Percentiles rank a stretch among this genome's conserved stretches.
phyloP scores from a whole-genome alignment of 2,888 invertebrate species.

The Lasioglossum villosulum region DNA sequence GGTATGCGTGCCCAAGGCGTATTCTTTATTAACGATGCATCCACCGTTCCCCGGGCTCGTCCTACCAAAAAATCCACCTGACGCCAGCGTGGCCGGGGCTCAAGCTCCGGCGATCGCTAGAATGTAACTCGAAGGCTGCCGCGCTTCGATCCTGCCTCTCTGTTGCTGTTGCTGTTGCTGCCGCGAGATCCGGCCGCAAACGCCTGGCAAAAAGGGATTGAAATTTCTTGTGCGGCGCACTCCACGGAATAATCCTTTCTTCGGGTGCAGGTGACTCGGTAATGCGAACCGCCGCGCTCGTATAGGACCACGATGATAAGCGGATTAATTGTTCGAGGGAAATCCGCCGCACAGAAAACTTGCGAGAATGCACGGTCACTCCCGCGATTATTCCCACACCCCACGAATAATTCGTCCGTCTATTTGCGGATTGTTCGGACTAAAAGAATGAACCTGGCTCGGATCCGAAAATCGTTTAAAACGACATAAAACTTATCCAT shows the following conservation, averaged over 20 bases:
- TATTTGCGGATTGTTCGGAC: not conserved
- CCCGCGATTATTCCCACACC: not conserved
- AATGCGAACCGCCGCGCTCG: constrained; percentile 1
- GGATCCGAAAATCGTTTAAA: not conserved
- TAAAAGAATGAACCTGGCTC: not conserved
- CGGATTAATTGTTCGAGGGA: constrained; percentile 15
- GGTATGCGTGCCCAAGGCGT: constrained; percentile 79
- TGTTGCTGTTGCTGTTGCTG: not conserved
- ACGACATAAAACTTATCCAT: not conserved
- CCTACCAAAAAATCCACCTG: constrained; percentile 72
- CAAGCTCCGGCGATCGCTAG: constrained; percentile 22
- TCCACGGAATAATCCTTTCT: constrained; percentile 33
- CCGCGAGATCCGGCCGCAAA: constrained; percentile 8
- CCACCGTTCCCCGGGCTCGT: constrained; percentile 60
- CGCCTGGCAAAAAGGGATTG: constrained; percentile 22
- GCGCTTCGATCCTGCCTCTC: not conserved
- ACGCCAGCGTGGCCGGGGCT: constrained; percentile 39
- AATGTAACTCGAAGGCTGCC: constrained; percentile 19
- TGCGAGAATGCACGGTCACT: not conserved
- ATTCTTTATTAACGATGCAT: constrained; percentile 84
- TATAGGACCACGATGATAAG: constrained; percentile 24
- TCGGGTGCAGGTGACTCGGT: constrained; percentile 3
- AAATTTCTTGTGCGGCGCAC: not conserved
- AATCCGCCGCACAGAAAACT: not conserved
- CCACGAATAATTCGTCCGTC: not conserved